Evolutionary conservation across 2,888 invertebrate genomes (phyloP), one percentile per base, ranked within the genome.

Genomic region (Platyscelio sp.): DNA sequence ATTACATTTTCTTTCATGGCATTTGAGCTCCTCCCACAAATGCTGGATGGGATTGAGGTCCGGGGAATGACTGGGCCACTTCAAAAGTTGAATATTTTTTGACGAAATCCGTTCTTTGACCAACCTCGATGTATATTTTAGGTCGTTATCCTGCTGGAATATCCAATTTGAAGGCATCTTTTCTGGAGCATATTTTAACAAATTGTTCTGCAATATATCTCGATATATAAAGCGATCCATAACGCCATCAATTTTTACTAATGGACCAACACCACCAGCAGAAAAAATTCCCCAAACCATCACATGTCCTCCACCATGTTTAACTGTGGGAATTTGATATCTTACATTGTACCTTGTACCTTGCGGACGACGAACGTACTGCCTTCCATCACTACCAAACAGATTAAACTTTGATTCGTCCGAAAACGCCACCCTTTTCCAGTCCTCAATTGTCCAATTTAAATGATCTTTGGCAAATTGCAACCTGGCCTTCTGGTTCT

Each of bases 401-500:
- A 82, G 4, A 4, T 79, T 46, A 20, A 86, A 82, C 60, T 82
- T 67, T 0, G 70, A 70, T 78, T 78, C 70, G 49, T 78, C 77
- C 1, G 70, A 26, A 61, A 78, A 78, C 13, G 38, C 46, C 26
- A 70, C 61, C 20, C 9, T 49, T 18, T 33, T 38, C 63, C 77
- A 78, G 5, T 78, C 49, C 20, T 78, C 58, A 22, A 18, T 49
- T 18, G 70, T 78, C 70, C 77, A 78, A 18, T 75, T 63, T 22
- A 43, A 51, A 22, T 79, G 49, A 61, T 74, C 27, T 70, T 75
- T 68, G 33, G 70, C 70, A 61, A 83, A 82, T 33, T 40, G 18
- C 24, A 83, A 60, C 26, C 83, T 61, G n/a, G 60, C 58, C 33
- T 77, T 82, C 22, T 56, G 63, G 40, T 77, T 77, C 33, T 68